Conservation (phyloP, 2,113 vertebrate species). For the Aptenodytes patagonicus region DNA sequence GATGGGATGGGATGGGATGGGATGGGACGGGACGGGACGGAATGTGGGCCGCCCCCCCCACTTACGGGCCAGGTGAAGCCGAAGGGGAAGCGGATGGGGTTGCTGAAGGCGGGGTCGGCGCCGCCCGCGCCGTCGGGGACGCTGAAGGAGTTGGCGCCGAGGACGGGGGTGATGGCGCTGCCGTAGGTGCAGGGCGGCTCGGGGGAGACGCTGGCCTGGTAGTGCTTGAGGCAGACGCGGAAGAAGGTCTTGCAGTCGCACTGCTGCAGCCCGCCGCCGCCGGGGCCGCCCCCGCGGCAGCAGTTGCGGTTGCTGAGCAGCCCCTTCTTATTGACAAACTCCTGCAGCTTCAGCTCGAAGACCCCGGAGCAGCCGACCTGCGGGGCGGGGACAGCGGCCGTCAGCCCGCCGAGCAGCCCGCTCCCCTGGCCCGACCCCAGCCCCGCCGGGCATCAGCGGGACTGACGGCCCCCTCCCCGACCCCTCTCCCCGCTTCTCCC, state of each 20-base stretch:
- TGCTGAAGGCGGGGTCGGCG: conserved; percentile 86
- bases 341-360: conserved; percentile 97
- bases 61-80: conserved; percentile 99
- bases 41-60: not conserved
- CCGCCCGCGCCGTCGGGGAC: conserved; percentile 84
- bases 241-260: conserved; percentile 99
- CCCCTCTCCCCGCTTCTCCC: not conserved
- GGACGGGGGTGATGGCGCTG: conserved; percentile 91
- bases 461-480: not conserved
- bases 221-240: conserved; percentile 96
- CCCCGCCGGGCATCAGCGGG: not conserved
- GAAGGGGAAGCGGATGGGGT: conserved; percentile 91
- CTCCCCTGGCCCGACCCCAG: not conserved
- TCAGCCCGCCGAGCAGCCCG: not conserved
- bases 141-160: conserved; percentile 95
- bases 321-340: conserved; percentile 96
- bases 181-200: conserved; percentile 98
- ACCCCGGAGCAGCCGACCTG: conserved; percentile 91
- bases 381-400: not conserved
- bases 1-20: not conserved
- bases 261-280: conserved; percentile 78
- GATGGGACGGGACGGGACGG: too few species aligned
- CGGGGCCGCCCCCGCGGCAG: conserved; percentile 81
- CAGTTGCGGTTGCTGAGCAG: conserved; percentile 88
- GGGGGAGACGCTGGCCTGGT: conserved; percentile 93